Conservation (phyloP, 2,888 invertebrate genomes). For the Meiosimyza platycephala region DNA sequence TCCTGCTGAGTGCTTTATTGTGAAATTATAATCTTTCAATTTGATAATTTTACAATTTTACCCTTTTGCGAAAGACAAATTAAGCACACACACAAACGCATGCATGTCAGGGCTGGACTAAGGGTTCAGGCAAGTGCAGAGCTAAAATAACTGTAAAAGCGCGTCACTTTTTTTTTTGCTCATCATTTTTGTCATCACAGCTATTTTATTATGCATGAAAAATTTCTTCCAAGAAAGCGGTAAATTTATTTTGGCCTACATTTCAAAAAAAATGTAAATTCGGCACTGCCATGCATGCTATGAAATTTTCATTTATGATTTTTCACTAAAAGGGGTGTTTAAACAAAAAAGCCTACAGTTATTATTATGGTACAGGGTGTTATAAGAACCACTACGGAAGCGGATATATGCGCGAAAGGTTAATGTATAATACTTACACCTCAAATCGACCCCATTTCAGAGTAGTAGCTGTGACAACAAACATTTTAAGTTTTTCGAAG, state of each 20-base stretch:
- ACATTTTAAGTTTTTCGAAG: background rate
- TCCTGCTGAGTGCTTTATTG: slow-evolving; percentile 41
- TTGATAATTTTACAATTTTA: slow-evolving; percentile 49
- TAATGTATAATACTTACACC: slow-evolving; percentile 50
- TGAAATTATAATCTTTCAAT: slow-evolving; percentile 41
- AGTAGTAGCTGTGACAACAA: too few relatives aligned
- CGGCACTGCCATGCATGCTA: background rate
- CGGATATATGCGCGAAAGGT: slow-evolving; percentile 56
- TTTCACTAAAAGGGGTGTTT: background rate
- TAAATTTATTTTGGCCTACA: too few relatives aligned
- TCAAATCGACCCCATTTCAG: slow-evolving; percentile 1
- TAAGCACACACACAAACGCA: slow-evolving; percentile 33
- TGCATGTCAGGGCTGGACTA: too few relatives aligned
- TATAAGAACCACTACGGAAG: slow-evolving; percentile 43
- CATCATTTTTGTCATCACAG: too few relatives aligned
- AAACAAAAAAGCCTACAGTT: slow-evolving; percentile 25
- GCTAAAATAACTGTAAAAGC: too few relatives aligned
- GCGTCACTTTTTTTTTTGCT: too few relatives aligned
- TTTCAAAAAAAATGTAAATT: too few relatives aligned
- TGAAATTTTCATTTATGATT: too few relatives aligned
- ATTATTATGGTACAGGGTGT: slow-evolving; percentile 29
- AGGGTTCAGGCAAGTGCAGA: too few relatives aligned
- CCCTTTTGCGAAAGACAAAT: slow-evolving; percentile 46
- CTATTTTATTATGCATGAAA: too few relatives aligned
- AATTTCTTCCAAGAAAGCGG: too few relatives aligned